Base-by-base conservation (phyloP, 2,113 vertebrate genomes). In the Dipodomys spectabilis region DNA sequence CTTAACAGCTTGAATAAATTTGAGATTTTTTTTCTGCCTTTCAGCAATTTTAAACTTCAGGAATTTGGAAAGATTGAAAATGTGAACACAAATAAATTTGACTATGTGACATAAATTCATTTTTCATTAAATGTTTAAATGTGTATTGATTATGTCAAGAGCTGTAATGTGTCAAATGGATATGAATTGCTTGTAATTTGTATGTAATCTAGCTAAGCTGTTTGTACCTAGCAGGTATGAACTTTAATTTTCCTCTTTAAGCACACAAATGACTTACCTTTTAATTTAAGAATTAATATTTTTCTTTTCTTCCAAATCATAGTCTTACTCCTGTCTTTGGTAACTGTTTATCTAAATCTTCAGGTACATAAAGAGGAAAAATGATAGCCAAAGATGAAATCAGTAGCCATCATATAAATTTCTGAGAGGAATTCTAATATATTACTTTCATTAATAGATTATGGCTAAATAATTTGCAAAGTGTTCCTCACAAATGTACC, bases 111-210 rank as follows among this genome's bases (percentile, higher is more conserved):
- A 97, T 95, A 97, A 98, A 98, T 98, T 98, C 82, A 98, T 98
- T 98, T 98, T 98, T 98, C 96, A 98, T 98, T 98, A 96, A 95
- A 96, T 92, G 73, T 96, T 98, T 97, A 97, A 96, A 95, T 96
- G 95, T 82, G 3, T 95, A 96, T 98, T 97, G 97, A 98, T 97
- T 97, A 98, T 95, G 23, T 81, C 86, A 89, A 45, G 65, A 93
- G 60, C 74, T 91, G 25, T 95, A 91, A 97, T 95, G 68, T 97
- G 91, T 94, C 91, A 74, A 64, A 82, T 77, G 72, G 5, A 0
- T 87, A 75, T 22, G 0, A 82, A 88, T 93, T 64, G 49, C 95
- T 96, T 90, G 2, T 62, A 68, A 95, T 90, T 81, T 88, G 77
- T 95, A 94, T 35, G 25, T 53, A 86, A 85, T 89, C 73, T 85